Evolutionary conservation across 2,797 vertebrate genomes (phyloP), one percentile per base, ranked within the genome.

Genomic region (Odontamblyopus lacepedii): DNA sequence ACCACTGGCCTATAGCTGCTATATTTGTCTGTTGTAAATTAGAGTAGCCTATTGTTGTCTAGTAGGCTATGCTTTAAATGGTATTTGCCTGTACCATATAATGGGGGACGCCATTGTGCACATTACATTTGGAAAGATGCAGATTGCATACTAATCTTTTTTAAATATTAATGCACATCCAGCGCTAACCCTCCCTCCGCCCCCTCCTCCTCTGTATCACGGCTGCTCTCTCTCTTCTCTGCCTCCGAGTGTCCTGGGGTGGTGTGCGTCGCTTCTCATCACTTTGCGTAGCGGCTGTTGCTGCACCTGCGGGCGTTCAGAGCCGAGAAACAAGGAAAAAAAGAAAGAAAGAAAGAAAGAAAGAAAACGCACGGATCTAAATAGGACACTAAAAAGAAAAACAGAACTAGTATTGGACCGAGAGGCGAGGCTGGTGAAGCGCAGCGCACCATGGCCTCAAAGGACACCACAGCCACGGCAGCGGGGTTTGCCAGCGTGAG

Each of bases 361-460:
- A 38, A 67, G 35, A 51, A 48, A 55, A 65, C 65, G 2, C 57
- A 44, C 57, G 16, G 55, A 64, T 44, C 41, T 38, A 60, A 66
- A 48, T 38, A 29, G 61, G 56, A 72, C 64, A 30, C 62, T 62
- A 41, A 64, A 48, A 53, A 66, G 27, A 59, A 51, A 53, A 67
- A 27, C 53, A 64, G 59, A 65, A 15, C 1, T 38, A 50, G 27
- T 6, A 18, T 4, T 5, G 18, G n/a, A 38, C 65, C 62, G 59
- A 50, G 66, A 27, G 51, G 26, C 77, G 68, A 71, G 67, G 83
- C 79, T 73, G 78, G 76, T 71, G 70, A 73, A 66, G 61, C 71
- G 78, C 74, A 83, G 79, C 82, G 79, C 81, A 87, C 87, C 79
- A 95, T 95, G 94, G 94, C 93, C 81, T 86, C 90, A 12, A 94